phyloP scores from a whole-genome alignment of 2,888 invertebrate species.

The Scrobipalpa costella region DNA sequence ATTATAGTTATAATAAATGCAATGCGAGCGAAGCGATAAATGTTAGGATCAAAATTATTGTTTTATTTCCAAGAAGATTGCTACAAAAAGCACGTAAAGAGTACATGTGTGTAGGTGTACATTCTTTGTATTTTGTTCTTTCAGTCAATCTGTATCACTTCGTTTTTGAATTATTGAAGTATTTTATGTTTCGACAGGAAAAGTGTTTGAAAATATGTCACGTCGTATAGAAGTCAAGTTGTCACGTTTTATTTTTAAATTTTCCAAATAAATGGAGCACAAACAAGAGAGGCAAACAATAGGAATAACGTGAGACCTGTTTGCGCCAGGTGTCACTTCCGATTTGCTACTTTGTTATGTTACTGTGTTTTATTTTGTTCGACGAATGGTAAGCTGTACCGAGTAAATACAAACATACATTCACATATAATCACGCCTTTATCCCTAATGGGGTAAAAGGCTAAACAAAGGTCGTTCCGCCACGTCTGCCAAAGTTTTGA shows the following conservation, averaged over 20 bases:
- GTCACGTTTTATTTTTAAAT: neutral
- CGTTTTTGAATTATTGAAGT: neutral
- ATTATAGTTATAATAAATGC: too few species aligned
- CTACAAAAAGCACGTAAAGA: too few species aligned
- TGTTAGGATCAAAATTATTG: too few species aligned
- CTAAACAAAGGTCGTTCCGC: too few species aligned
- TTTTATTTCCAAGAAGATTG: too few species aligned
- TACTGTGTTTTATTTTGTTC: conserved; percentile 1
- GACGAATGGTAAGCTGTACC: neutral
- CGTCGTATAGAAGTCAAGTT: neutral
- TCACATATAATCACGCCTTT: too few species aligned
- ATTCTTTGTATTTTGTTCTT: too few species aligned
- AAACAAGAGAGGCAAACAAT: neutral
- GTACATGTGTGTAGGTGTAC: too few species aligned
- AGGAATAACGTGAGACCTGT: neutral
- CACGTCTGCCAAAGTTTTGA: too few species aligned
- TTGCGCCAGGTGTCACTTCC: neutral
- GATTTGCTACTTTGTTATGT: neutral
- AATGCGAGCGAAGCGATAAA: too few species aligned
- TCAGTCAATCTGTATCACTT: neutral
- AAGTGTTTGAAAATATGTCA: neutral
- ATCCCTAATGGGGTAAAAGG: too few species aligned
- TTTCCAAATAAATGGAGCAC: neutral
- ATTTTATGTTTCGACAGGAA: neutral
- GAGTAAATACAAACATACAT: too few species aligned